Evolutionary conservation across 2,797 vertebrate species (phyloP), one percentile per base, ranked within the genome.

Genomic region (Peromyscus nudipes): DNA sequence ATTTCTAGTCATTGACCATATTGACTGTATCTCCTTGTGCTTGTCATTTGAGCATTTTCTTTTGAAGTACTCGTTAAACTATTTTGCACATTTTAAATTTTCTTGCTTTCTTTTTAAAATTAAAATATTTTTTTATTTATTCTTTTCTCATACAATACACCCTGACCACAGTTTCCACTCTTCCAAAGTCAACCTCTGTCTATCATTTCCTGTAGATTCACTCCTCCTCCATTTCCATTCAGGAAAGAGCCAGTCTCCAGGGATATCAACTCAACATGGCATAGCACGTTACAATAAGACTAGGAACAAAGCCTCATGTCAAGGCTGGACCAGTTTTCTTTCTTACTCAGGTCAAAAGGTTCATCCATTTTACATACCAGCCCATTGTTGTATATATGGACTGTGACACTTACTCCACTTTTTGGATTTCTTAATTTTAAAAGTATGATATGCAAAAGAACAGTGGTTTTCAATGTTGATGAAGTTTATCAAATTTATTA

Each of bases 71-170:
- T 25, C 52, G 46, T 40, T 91, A 65, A 89, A 57, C n/a, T 83
- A 55, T 91, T 93, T 88, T 91, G n/a, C 6, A 25, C 7, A 90
- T 77, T 84, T 77, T 75, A 52, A 80, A 57, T 75, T 89, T 91
- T 81, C 69, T 86, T 84, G 16, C 31, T 87, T 60, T 89, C 67
- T 69, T 69, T n/a, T n/a, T 16, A 69, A n/a, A 69, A 17, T 62
- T 62, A 62, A 60, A 40, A 73, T 9, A 25, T 12, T 40, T n/a
- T n/a, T 71, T 21, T 67, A 29, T 25, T 11, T 23, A 75, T 75
- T 75, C 37, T 43, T 75, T 1, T 40, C 37, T 43, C 11, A 13
- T 43, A 43, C 11, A 40, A 75, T 13, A 27, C 21, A 40, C 23
- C 29, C 37, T 40, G 37, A 27, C 4, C 23, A 75, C 10, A 75